Conservation (phyloP, 2,888 invertebrate genomes). For the Drosophila quinaria region DNA sequence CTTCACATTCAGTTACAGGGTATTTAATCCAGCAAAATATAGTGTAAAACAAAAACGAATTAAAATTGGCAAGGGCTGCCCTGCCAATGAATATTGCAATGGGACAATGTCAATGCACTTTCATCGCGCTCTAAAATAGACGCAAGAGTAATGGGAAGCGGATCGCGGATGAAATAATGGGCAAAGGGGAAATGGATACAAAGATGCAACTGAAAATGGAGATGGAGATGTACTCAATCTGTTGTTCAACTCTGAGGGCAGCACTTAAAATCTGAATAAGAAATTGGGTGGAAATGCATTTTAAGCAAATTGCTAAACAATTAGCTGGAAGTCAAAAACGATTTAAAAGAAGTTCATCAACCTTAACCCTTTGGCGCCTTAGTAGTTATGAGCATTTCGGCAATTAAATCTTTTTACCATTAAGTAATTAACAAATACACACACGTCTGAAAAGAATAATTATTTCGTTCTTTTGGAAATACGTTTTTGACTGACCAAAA, state of each 20-base stretch:
- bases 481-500: background rate
- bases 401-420: slow-evolving; percentile 1
- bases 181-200: slow-evolving; percentile 1
- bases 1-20: slow-evolving; percentile 17
- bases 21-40: slow-evolving; percentile 34
- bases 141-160: slow-evolving; percentile 1
- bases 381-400: slow-evolving; percentile 16
- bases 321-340: slow-evolving; percentile 41
- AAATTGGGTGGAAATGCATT: slow-evolving; percentile 47
- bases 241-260: slow-evolving; percentile 20
- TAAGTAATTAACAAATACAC: background rate
- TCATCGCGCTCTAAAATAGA: slow-evolving; percentile 61
- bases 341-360: slow-evolving; percentile 8
- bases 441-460: slow-evolving; percentile 10
- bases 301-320: slow-evolving; percentile 41
- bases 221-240: slow-evolving; percentile 44
- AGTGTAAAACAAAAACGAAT: slow-evolving; percentile 41
- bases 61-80: slow-evolving; percentile 71
- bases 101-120: slow-evolving; percentile 77
- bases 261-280: slow-evolving; percentile 46
- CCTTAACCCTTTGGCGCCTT: slow-evolving; percentile 5
- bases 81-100: slow-evolving; percentile 73
- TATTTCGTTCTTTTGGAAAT: background rate
- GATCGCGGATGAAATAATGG: background rate
- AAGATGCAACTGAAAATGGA: slow-evolving; percentile 6